Evolutionary conservation across 92 coral and sea anemone species (phyloP).

Genomic region (Phenganax subtilis): DNA sequence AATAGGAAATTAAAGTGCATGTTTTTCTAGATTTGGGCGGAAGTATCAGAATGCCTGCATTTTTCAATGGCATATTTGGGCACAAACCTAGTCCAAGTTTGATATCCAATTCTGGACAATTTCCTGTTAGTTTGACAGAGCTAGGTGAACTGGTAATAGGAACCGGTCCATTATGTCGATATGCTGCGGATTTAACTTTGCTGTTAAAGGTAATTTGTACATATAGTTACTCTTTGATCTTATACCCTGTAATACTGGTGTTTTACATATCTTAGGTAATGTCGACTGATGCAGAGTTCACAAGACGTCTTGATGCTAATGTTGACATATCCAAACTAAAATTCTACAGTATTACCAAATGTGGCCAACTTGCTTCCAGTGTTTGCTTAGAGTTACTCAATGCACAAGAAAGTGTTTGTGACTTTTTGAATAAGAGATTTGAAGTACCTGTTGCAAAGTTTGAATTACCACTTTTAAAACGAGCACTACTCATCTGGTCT

Average conservation of each 20-base stretch:
- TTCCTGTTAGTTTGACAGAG: slow-evolving; percentile 68
- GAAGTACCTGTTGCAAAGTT: slow-evolving; percentile 61
- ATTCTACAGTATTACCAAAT: slow-evolving; percentile 63
- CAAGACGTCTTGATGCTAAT: slow-evolving; percentile 50
- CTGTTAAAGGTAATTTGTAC: slow-evolving; percentile 53
- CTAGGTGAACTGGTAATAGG: slow-evolving; percentile 67
- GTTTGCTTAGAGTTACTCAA: slow-evolving; percentile 62
- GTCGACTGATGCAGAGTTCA: slow-evolving; percentile 67
- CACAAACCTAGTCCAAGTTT: slow-evolving; percentile 91
- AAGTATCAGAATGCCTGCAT: slow-evolving; percentile 96
- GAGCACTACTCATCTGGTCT: slow-evolving; percentile 83
- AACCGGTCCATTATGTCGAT: slow-evolving; percentile 95
- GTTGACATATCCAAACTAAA: slow-evolving; percentile 65
- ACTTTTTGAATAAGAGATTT: slow-evolving; percentile 53
- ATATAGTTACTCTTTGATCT: neutral
- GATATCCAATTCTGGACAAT: slow-evolving; percentile 90
- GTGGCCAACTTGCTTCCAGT: slow-evolving; percentile 67
- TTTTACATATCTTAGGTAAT: slow-evolving; percentile 52
- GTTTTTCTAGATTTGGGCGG: slow-evolving; percentile 80
- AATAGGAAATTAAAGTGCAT: neutral
- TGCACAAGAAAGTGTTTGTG: slow-evolving; percentile 68
- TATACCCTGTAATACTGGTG: neutral
- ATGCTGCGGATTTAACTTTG: slow-evolving; percentile 75
- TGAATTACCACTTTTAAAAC: slow-evolving; percentile 65
- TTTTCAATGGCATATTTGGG: slow-evolving; percentile 91